Percentiles rank a stretch among this genome's conserved stretches.
Evolutionary conservation across 2,797 vertebrate species (phyloP).

Genomic region (Cuniculus paca): DNA sequence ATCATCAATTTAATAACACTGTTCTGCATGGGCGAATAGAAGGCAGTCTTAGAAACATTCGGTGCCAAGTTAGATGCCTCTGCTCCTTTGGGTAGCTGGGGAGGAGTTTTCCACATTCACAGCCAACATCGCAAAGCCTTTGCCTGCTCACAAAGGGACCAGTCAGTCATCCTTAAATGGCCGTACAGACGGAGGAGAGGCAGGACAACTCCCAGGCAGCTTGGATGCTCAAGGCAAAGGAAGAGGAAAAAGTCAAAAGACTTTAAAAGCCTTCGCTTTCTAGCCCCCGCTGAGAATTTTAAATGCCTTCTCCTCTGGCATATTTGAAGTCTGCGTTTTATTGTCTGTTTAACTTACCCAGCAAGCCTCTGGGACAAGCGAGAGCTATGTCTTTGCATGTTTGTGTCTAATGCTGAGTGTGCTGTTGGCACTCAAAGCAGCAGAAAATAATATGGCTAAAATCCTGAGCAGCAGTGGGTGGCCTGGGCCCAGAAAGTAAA

Average conservation of each 20-base stretch:
- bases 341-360: conserved; percentile 75
- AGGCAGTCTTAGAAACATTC: background rate
- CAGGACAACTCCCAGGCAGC: conserved; percentile 47
- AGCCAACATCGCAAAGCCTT: background rate
- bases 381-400: conserved; percentile 61
- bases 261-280: conserved; percentile 61
- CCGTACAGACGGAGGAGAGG: background rate
- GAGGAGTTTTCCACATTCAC: background rate
- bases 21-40: background rate
- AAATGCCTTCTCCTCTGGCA: conserved; percentile 69
- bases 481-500: conserved; percentile 17
- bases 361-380: background rate
- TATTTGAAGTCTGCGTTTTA: conserved; percentile 75
- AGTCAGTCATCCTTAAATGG: conserved; percentile 57
- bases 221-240: conserved; percentile 11
- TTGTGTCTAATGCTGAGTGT: conserved; percentile 59
- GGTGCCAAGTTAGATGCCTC: background rate
- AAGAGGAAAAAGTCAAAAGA: conserved; percentile 57
- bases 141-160: conserved; percentile 58
- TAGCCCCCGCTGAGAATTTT: conserved; percentile 71
- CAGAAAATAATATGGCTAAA: conserved; percentile 47
- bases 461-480: background rate
- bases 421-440: conserved; percentile 47
- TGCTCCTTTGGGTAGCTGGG: background rate
- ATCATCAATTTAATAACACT: conserved; percentile 34